These are phyloP conservation scores for Odontesthes bonariensis DNA, from an alignment of 2,113 vertebrate genomes.

Conservation along the genomic window DNA sequence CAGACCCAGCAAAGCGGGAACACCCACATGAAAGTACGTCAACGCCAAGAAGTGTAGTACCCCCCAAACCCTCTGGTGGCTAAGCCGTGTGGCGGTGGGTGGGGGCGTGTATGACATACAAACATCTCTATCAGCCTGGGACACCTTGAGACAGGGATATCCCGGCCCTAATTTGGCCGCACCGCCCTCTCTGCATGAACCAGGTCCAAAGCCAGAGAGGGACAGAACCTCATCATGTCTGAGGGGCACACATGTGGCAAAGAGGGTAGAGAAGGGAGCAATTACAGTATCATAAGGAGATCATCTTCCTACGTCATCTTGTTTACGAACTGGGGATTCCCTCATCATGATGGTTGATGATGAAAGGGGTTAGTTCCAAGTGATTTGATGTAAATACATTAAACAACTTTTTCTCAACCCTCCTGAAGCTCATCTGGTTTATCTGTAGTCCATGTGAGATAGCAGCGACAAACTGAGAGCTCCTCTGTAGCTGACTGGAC, in stretches of 20 bases:
- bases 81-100: slow-evolving; percentile 28
- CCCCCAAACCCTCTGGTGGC: slow-evolving; percentile 40
- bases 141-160: slow-evolving; percentile 82
- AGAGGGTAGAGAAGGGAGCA: slow-evolving; percentile 44
- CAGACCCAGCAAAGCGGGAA: slow-evolving; percentile 63
- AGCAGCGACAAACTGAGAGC: background rate
- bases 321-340: slow-evolving; percentile 79
- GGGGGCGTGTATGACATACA: slow-evolving; percentile 49
- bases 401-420: slow-evolving; percentile 5
- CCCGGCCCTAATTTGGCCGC: slow-evolving; percentile 73
- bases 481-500: slow-evolving; percentile 9
- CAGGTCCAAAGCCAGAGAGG: background rate
- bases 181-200: slow-evolving; percentile 54
- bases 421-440: background rate
- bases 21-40: slow-evolving; percentile 79
- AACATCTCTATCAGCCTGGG: slow-evolving; percentile 71
- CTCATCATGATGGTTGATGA: slow-evolving; percentile 6
- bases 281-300: slow-evolving; percentile 46
- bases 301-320: slow-evolving; percentile 71
- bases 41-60: slow-evolving; percentile 30
- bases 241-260: slow-evolving; percentile 36
- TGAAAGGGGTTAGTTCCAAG: slow-evolving; percentile 16
- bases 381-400: slow-evolving; percentile 27
- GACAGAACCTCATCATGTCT: background rate
- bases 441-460: background rate